Conservation (phyloP, 1,140 invertebrate species). For the Periplaneta americana region DNA sequence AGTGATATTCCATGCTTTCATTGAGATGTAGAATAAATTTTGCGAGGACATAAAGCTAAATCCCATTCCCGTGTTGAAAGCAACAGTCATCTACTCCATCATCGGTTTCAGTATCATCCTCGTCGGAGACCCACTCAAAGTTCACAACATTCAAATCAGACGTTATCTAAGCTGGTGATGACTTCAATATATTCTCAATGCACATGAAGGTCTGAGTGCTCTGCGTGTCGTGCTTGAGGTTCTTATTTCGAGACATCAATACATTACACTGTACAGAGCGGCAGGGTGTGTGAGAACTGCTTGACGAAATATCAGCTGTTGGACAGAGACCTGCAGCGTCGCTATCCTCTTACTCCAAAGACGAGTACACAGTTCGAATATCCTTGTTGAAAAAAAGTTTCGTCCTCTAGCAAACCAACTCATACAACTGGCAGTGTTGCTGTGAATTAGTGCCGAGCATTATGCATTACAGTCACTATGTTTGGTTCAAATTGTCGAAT, state of each 20-base stretch:
- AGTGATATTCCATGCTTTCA: no score
- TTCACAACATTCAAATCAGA: conserved; percentile 76
- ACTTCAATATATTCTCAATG: conserved; percentile 71
- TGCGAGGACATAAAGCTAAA: conserved; percentile 87
- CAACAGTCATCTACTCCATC: conserved; percentile 80
- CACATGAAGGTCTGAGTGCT: conserved; percentile 76
- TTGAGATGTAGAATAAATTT: conserved; percentile 53
- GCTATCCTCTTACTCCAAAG: conserved; percentile 74
- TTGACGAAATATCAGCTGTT: conserved; percentile 76
- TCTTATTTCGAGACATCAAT: conserved; percentile 66
- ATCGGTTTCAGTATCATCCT: conserved; percentile 82
- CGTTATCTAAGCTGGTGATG: conserved; percentile 63
- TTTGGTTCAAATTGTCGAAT: no score
- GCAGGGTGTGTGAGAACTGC: conserved; percentile 56
- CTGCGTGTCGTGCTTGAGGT: conserved; percentile 60
- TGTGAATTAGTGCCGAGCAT: no score
- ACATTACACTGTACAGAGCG: conserved; percentile 64
- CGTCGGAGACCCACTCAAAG: conserved; percentile 85
- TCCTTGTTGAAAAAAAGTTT: conserved; percentile 72
- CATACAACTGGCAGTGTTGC: no score
- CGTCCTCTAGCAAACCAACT: no score
- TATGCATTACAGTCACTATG: no score
- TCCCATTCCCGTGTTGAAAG: conserved; percentile 76
- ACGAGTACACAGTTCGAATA: conserved; percentile 73
- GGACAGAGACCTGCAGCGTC: conserved; percentile 77